phyloP scores from a whole-genome alignment of 2,888 invertebrate genomes.

The Mimachlamys varia region DNA sequence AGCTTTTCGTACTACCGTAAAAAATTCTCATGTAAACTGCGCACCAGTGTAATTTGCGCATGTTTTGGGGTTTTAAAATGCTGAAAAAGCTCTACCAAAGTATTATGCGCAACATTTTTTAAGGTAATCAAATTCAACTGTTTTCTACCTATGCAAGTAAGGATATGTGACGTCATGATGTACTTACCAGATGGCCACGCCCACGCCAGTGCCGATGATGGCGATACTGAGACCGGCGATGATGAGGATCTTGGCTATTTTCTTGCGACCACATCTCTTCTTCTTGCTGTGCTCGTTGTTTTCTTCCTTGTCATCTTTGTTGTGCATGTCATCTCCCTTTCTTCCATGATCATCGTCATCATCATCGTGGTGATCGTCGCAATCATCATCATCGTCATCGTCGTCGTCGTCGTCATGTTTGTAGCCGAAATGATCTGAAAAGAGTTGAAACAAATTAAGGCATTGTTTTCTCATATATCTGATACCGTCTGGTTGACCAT shows the following conservation, averaged over 20 bases:
- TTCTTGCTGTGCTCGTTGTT: not conserved
- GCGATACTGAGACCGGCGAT: not conserved
- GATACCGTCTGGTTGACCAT: no score
- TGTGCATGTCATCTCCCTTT: not conserved
- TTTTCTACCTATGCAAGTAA: not conserved
- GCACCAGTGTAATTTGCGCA: no score
- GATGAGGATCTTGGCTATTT: not conserved
- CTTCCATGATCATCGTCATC: not conserved
- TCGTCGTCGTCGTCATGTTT: not conserved
- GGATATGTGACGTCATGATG: not conserved
- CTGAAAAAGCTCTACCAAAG: no score
- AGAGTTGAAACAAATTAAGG: not conserved
- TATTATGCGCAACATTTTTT: no score
- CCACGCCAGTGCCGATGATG: not conserved
- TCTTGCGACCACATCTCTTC: not conserved
- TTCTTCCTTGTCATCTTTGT: not conserved
- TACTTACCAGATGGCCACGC: not conserved
- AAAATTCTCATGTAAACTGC: no score
- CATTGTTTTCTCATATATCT: not conserved
- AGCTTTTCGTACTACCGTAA: no score
- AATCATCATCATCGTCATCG: not conserved
- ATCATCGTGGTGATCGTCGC: not conserved
- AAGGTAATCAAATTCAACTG: no score
- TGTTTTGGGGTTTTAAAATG: no score
- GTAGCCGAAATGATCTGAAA: slow-evolving; percentile 12